These are phyloP conservation scores for Sycophaga agraensis DNA, from an alignment of 1,140 invertebrate genomes.

Conservation along the genomic window DNA sequence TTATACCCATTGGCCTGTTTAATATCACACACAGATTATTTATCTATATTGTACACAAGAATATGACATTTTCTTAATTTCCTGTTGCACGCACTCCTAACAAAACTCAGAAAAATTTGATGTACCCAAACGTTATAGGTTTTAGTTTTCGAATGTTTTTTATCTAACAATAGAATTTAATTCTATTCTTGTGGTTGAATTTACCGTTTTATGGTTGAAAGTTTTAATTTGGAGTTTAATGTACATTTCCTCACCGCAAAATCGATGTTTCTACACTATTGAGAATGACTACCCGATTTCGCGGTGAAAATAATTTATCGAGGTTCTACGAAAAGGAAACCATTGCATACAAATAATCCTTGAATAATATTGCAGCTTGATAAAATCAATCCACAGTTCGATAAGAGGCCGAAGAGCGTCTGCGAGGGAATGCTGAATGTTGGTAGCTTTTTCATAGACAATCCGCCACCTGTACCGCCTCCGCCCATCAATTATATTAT, in stretches of 20 bases:
- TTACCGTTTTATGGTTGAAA: not conserved
- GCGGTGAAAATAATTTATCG: not conserved
- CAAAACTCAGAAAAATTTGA: slow-evolving; percentile 9
- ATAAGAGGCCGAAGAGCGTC: slow-evolving; percentile 49
- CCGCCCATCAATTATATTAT: slow-evolving; percentile 63
- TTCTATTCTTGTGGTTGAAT: not conserved
- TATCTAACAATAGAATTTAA: slow-evolving; percentile 7
- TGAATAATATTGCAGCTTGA: slow-evolving; percentile 47
- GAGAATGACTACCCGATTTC: too few relatives aligned
- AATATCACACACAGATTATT: not conserved
- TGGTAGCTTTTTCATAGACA: slow-evolving; percentile 45
- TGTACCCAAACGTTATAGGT: slow-evolving; percentile 1
- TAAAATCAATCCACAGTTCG: slow-evolving; percentile 44
- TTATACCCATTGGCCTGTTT: too few relatives aligned
- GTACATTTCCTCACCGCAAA: not conserved
- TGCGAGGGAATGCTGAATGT: slow-evolving; percentile 49
- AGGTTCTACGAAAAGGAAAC: not conserved
- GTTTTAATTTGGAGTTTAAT: not conserved
- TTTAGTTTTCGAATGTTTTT: slow-evolving; percentile 4
- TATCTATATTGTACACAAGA: too few relatives aligned
- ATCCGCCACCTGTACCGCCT: slow-evolving; percentile 64
- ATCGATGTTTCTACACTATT: not conserved
- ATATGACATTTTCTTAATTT: too few relatives aligned
- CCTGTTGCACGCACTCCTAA: not conserved
- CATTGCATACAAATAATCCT: not conserved